Conservation (phyloP, 2,888 invertebrate species). For the Ophonus ardosiacus region DNA sequence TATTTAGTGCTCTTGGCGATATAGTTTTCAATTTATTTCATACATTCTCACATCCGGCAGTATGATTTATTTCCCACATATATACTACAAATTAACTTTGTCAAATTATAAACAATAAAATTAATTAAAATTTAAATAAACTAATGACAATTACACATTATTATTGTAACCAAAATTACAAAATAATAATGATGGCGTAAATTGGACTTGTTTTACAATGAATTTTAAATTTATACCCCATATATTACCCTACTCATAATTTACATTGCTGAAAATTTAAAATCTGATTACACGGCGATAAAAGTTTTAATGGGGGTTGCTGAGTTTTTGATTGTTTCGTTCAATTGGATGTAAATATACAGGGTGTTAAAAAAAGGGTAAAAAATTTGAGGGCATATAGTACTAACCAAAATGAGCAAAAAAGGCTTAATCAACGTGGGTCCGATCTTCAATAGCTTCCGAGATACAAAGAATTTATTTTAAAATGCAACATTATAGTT, state of each 20-base stretch:
- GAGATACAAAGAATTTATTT: too few species aligned
- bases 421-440: too few species aligned
- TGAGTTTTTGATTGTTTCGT: not conserved
- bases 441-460: too few species aligned
- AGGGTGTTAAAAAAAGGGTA: too few species aligned
- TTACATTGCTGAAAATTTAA: not conserved
- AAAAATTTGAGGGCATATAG: too few species aligned
- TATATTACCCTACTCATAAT: not conserved
- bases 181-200: not conserved
- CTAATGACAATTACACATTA: conserved; percentile 3
- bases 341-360: not conserved
- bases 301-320: not conserved
- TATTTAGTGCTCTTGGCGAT: too few species aligned
- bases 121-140: conserved; percentile 25
- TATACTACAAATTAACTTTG: conserved; percentile 8
- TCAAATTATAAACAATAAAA: conserved; percentile 10
- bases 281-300: not conserved
- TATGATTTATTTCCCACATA: not conserved
- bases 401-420: too few species aligned
- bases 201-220: not conserved
- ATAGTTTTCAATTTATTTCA: too few species aligned
- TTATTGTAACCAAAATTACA: conserved; percentile 1
- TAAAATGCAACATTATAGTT: too few species aligned
- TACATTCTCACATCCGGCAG: not conserved
- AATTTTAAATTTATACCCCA: conserved; percentile 1